These are phyloP conservation scores for Oryctolagus cuniculus DNA, from an alignment of 2,113 vertebrate species.

Conservation along the genomic window mOryCun1.1 NC_091441.1:17912001-17912500, in stretches of 20 bases:
- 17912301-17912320: background rate
- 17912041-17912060: background rate
- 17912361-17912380: background rate
- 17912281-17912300: background rate
- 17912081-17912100: fast-evolving
- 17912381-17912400: background rate
- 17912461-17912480: background rate
- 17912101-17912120: background rate
- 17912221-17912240: background rate
- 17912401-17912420: background rate
- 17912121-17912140: too few relatives aligned
- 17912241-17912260: background rate
- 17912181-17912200: background rate
- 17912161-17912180: fast-evolving
- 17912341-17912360: background rate
- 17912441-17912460: background rate
- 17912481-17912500: background rate
- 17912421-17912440: background rate
- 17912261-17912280: too few relatives aligned
- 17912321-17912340: background rate
- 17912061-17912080: background rate
- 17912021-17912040: background rate
- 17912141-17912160: background rate
- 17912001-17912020: background rate
- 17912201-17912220: background rate